Base-by-base conservation (phyloP, 2,113 vertebrate genomes). In the Empidonax traillii region DNA sequence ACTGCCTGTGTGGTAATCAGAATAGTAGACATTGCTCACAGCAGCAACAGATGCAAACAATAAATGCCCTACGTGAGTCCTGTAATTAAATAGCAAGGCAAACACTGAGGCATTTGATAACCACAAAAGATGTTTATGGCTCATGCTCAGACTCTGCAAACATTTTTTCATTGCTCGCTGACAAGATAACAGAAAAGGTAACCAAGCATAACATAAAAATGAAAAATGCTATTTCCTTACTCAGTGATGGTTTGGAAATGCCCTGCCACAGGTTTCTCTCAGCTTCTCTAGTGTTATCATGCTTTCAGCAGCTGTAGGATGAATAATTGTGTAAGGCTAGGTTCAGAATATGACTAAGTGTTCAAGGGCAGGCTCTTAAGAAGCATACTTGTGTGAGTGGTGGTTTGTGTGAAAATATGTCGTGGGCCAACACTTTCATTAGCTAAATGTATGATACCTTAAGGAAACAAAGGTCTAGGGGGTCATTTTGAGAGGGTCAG, bases 61-160 rank as follows among this genome's bases (percentile, higher is more conserved):
- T 93, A 84, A 94, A 94, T 86, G 91, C 82, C 79, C 89, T 91
- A 49, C 2, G 3, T 76, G 76, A 90, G 72, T 59, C 51, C 80
- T 71, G 78, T 95, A 96, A 95, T 96, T 93, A 93, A 94, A 93
- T 51, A 87, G 35, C 62, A 61, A 67, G 93, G 81, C 72, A 85
- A 91, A 93, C 82, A 49, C 41, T 0, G 62, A 78, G 51, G 39
- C 47, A 27, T 89, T 89, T 94, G 86, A 89, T 96, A 95, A 61
- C 67, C 87, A 85, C 90, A 47, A 43, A 89, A 89, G 35, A 67
- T 79, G 91, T 90, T 94, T 88, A 78, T 93, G 84, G 94, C 86
- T 94, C 24, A 6, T 69, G 79, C 79, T 94, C 53, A 56, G 62
- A 68, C 58, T 71, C 43, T 76, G 35, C 9, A 17, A 96, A 78